These are phyloP conservation scores for Osmerus mordax DNA, from an alignment of 2,113 vertebrate species.

Conservation along the genomic window DNA sequence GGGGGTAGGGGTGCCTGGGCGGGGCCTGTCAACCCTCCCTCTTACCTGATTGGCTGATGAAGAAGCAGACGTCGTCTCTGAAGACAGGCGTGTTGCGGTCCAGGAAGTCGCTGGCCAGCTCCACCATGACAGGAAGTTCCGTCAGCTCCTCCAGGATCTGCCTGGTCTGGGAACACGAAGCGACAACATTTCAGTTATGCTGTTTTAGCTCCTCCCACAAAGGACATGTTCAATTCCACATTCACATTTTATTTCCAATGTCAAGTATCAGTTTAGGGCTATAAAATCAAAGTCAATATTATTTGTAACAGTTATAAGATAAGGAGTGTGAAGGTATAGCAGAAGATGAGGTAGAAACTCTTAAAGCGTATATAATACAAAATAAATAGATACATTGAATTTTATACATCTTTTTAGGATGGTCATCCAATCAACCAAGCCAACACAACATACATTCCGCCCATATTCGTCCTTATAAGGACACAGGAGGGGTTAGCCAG, in stretches of 20 bases:
- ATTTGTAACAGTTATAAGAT: too few relatives aligned
- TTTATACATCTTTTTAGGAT: too few relatives aligned
- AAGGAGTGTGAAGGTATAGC: too few relatives aligned
- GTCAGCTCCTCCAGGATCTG: conserved; percentile 94
- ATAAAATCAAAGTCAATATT: too few relatives aligned
- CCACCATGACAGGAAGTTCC: conserved; percentile 95
- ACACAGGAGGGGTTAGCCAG: neutral
- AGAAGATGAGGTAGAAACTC: too few relatives aligned
- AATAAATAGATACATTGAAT: too few relatives aligned
- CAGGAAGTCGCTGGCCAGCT: conserved; percentile 94
- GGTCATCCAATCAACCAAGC: too few relatives aligned
- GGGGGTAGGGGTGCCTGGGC: neutral
- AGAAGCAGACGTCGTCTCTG: conserved; percentile 95
- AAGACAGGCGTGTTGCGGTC: conserved; percentile 95
- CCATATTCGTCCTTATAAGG: neutral
- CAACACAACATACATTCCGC: too few relatives aligned
- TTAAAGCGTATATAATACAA: too few relatives aligned
- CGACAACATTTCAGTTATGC: neutral
- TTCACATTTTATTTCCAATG: neutral
- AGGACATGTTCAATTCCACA: neutral
- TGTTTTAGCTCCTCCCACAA: neutral
- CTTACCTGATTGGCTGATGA: conserved; percentile 95
- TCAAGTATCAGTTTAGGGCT: too few relatives aligned
- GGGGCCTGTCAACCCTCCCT: neutral
- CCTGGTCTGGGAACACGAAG: conserved; percentile 77